These are phyloP conservation scores for Neomonachus schauinslandi DNA, from an alignment of 2,113 vertebrate species.

Conservation along the genomic window DNA sequence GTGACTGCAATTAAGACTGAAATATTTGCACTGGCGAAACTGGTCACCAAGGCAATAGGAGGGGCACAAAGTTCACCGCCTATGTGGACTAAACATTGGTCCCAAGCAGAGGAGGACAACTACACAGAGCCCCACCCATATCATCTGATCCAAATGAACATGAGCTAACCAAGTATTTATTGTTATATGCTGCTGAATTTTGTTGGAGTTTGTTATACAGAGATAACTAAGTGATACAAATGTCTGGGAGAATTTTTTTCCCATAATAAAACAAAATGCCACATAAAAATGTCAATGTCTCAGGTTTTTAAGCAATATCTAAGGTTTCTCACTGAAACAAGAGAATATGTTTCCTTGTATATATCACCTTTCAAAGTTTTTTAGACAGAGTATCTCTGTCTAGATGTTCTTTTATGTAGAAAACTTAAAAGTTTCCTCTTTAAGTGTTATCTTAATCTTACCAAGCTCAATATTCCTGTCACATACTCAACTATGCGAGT, in stretches of 20 bases:
- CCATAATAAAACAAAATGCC: not conserved
- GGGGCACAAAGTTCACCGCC: rapidly evolving
- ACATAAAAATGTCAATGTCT: not conserved
- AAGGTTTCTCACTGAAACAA: not conserved
- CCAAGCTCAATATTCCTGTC: not conserved
- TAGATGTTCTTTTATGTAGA: not conserved
- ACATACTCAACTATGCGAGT: not conserved
- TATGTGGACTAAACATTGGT: not conserved
- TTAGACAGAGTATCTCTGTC: not conserved
- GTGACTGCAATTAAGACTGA: not conserved
- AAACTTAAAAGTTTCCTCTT: not conserved
- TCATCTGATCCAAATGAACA: not conserved
- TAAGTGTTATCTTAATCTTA: not conserved
- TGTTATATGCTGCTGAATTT: not conserved
- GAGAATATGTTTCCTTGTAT: not conserved
- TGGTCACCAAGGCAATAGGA: not conserved
- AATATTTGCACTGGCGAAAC: not conserved
- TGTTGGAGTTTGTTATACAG: not conserved
- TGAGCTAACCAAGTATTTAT: not conserved
- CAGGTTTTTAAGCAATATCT: not conserved
- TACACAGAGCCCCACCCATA: not conserved
- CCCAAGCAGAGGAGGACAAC: not conserved
- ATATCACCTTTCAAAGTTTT: not conserved
- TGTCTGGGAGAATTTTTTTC: not conserved
- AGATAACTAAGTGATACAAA: not conserved